Percentiles rank a stretch among this genome's conserved stretches.
Evolutionary conservation across 2,113 vertebrate genomes (phyloP).

Genomic region (Orcinus orca): DNA sequence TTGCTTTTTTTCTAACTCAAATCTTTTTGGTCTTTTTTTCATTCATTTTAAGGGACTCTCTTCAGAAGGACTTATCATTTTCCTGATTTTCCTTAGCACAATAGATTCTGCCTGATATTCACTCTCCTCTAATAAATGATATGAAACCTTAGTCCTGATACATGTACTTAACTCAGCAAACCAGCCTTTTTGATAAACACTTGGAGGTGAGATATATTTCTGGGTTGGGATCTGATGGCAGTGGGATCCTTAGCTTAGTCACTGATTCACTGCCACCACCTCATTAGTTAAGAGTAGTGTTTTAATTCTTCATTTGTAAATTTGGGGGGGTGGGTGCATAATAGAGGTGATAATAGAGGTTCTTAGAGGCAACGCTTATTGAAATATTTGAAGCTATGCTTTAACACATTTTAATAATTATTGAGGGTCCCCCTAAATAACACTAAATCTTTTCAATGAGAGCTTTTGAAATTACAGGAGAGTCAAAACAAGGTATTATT

Average conservation of each 20-base stretch:
- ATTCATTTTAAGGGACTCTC: neutral
- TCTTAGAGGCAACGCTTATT: neutral
- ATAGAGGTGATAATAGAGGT: constrained; percentile 35
- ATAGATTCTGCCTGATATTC: neutral
- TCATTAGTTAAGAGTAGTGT: neutral
- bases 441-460: neutral
- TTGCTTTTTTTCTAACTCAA: neutral
- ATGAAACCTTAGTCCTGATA: neutral
- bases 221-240: neutral
- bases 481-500: constrained; percentile 24
- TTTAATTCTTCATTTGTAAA: neutral
- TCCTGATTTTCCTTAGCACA: neutral
- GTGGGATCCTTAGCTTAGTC: neutral
- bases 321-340: neutral
- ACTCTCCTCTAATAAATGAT: neutral
- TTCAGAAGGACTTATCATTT: neutral
- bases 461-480: neutral
- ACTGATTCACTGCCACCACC: neutral
- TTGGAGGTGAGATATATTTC: neutral
- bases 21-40: neutral
- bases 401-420: constrained; percentile 55
- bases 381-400: constrained; percentile 11
- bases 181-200: neutral
- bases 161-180: neutral
- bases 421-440: neutral